Base-by-base conservation (phyloP, 1,140 invertebrate species). In the Trinorchestia longiramus region DNA sequence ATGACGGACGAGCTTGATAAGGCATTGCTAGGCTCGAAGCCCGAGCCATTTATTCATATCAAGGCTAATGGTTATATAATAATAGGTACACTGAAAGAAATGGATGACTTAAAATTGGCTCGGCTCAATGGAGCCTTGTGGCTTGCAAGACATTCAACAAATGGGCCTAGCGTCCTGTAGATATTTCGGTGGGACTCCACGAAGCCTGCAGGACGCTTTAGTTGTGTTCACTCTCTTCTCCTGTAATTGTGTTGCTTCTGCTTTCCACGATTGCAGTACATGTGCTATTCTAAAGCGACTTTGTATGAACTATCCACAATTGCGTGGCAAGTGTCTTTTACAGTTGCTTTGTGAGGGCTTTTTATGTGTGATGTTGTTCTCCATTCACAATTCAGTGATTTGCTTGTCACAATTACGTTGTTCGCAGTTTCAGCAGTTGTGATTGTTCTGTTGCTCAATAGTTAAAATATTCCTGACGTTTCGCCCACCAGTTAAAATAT, bases 1-100 rank as follows among this genome's bases (percentile, higher is more conserved):
- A 95, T 96, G 95, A 96, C 90, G 62, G 94, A 96, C 95, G 95
- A 96, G 57, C 95, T 95, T 90, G 87, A 47, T 57, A 87, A 90
- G 96, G 42, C 95, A 88, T 77, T 57, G 96, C 87, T 92, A 95
- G 95, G 95, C 87, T 87, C 92, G 87, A 57, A 91, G 77, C 95
- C 23, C 77, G 88, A 91, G 95, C 77, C 94, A 96, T 95, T 96
- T 95, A 96, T 95, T 94, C 87, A 57, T 91, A 77, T 91, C 94
- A 96, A 96, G 95, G 87, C 95, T 91, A 91, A 62, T 94, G 95
- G 90, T 94, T 94, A 94, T 94, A 94, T 94, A 94, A 94, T 94
- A 94, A 94, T 94, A 94, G 92, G 92, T 94, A 94, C 92, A 94
- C 92, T 94, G 92, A 94, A 94, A 94, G 92, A 94, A 94, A 94